Conservation (phyloP, 2,888 invertebrate species). For the Ligdia adustata region DNA sequence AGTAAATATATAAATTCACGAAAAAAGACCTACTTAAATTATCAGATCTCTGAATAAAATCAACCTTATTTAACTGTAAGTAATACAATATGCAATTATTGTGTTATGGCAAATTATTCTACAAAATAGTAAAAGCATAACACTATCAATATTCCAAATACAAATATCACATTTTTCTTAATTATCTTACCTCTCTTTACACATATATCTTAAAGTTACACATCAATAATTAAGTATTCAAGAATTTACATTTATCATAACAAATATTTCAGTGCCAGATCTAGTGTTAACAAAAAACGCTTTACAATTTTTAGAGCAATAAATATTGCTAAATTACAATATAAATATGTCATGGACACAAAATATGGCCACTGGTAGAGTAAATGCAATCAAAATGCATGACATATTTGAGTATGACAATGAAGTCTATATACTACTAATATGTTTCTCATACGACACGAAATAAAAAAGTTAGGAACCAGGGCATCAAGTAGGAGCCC, state of each 20-base stretch:
- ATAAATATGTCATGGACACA: constrained; percentile 66
- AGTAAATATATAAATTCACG: constrained; percentile 20
- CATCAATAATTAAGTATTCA: constrained; percentile 74
- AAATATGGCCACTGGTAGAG: constrained; percentile 79
- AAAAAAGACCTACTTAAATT: constrained; percentile 7
- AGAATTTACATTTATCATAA: constrained; percentile 64
- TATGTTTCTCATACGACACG: constrained; percentile 2
- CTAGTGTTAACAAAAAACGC: constrained; percentile 47
- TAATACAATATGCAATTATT: constrained; percentile 7
- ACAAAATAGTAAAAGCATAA: constrained; percentile 38
- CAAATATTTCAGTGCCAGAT: constrained; percentile 57
- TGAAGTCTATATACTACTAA: constrained; percentile 9
- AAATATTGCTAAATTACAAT: constrained; percentile 47
- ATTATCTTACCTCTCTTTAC: constrained; percentile 73
- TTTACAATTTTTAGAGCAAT: constrained; percentile 50
- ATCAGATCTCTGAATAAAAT: constrained; percentile 13
- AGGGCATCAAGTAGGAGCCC: too few species aligned
- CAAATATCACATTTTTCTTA: constrained; percentile 84
- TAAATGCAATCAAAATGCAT: constrained; percentile 49
- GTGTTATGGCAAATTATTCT: constrained; percentile 20
- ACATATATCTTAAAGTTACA: constrained; percentile 73
- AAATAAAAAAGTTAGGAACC: too few species aligned
- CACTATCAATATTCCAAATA: constrained; percentile 81
- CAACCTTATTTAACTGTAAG: constrained; percentile 8
- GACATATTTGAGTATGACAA: constrained; percentile 11